Base-by-base conservation (phyloP, 2,888 invertebrate genomes). In the Hyposoter dolosus region DNA sequence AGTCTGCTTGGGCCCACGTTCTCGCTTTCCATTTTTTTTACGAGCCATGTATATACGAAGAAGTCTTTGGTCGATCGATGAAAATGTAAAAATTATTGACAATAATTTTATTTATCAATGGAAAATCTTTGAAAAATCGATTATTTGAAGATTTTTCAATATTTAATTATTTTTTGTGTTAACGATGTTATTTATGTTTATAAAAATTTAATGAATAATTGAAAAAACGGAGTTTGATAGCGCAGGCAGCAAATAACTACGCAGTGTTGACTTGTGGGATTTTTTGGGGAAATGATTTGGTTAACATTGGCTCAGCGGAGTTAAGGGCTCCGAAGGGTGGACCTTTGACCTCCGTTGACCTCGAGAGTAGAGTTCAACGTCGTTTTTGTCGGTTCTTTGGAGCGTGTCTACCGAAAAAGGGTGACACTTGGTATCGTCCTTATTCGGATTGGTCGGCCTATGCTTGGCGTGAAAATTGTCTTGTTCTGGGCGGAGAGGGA, bases 401-500 rank as follows among this genome's bases (percentile, higher is more conserved):
- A 69, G 66, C 68, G 68, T 69, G 43, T 69, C 45, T 43, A 69
- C 53, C 72, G 56, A 56, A 76, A 76, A 76, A 65, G 75, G 75
- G 63, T 76, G 63, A 76, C 75, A 76, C 75, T 63, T 76, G 43
- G 75, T 45, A 53, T 72, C 72, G 72, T 72, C 72, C 75, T 28
- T 63, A 23, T 35, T 45, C 60, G 75, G 65, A 65, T 65, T 50
- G 63, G 47, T 47, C 35, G 76, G 76, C 66, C 47, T 68, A 63
- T 66, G 43, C 63, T 63, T 65, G 65, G 81, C 81, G 80, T 63
- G 76, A 83, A 81, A 83, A 83, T 85, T 78, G 75, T 80, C 81
- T 84, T 75, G 68, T 84, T 56, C 80, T 43, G 40, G 28, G 40
- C 40, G 68, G 78, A 12, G 63, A 28, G 77, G 50, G 53, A 23